These are phyloP conservation scores for Tragelaphus buxtoni DNA, from an alignment of 2,113 vertebrate species.

Conservation along the genomic window DNA sequence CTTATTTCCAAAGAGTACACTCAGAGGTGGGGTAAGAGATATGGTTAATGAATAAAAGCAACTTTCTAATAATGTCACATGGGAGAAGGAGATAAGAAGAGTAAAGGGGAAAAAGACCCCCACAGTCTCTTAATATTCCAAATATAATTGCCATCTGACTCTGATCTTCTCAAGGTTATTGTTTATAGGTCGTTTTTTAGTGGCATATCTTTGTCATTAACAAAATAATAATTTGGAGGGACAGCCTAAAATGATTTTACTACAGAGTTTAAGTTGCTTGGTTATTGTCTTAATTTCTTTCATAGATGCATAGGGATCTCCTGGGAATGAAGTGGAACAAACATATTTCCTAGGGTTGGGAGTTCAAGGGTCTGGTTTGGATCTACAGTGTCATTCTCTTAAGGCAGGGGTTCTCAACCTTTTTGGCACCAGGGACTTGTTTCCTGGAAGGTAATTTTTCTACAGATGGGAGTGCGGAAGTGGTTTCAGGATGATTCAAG, in stretches of 20 bases:
- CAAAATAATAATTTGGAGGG: conserved; percentile 21
- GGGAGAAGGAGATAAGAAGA: conserved; percentile 23
- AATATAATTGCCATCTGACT: not conserved
- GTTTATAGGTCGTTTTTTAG: not conserved
- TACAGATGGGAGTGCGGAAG: not conserved
- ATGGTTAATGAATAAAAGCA: not conserved
- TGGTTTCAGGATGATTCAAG: not conserved
- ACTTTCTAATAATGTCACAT: not conserved
- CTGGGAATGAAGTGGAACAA: not conserved
- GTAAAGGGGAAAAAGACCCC: not conserved
- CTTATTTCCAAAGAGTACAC: not conserved
- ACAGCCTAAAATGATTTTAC: conserved; percentile 13
- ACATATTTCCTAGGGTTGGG: not conserved
- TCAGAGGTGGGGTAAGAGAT: not conserved
- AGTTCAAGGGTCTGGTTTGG: not conserved
- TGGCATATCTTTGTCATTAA: conserved; percentile 23
- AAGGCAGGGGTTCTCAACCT: not conserved
- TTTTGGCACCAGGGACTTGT: not conserved
- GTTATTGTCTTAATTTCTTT: conserved; percentile 6
- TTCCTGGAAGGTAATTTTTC: not conserved
- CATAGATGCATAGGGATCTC: not conserved
- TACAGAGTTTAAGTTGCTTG: not conserved
- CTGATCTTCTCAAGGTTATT: conserved; percentile 10
- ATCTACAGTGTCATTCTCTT: not conserved
- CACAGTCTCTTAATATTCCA: not conserved